Conservation (phyloP, 2,113 vertebrate genomes). For the Pollachius pollachius region DNA sequence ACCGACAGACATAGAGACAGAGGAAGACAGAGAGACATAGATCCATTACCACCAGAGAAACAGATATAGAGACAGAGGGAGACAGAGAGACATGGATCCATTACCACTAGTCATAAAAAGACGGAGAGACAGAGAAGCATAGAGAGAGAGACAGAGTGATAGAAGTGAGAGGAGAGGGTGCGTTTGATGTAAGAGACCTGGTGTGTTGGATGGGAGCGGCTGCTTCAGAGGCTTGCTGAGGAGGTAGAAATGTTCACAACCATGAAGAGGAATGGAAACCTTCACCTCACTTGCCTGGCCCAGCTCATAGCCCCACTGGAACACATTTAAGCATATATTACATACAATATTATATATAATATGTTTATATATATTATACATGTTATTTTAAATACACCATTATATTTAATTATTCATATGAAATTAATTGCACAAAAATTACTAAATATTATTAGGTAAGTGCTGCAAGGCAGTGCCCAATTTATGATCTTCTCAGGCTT, state of each 20-base stretch:
- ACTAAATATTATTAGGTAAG: too few relatives aligned
- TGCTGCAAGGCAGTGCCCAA: too few relatives aligned
- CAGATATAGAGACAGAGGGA: neutral
- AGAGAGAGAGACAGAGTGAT: too few relatives aligned
- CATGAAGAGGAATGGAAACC: constrained; percentile 91
- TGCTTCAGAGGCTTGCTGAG: constrained; percentile 87
- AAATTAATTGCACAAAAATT: too few relatives aligned
- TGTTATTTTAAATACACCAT: neutral
- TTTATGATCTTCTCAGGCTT: too few relatives aligned
- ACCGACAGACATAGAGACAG: constrained; percentile 3
- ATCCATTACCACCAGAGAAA: neutral
- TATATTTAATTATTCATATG: neutral
- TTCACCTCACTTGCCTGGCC: constrained; percentile 88
- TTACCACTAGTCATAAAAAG: neutral
- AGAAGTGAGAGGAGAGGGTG: neutral
- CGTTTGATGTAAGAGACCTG: constrained; percentile 74
- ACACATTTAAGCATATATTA: constrained; percentile 23
- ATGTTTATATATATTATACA: too few relatives aligned
- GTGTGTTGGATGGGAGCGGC: constrained; percentile 72
- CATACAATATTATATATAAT: neutral
- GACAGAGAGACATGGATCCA: constrained; percentile 3
- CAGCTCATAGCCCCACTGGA: constrained; percentile 95
- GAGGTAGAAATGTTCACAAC: constrained; percentile 98
- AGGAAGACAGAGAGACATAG: constrained; percentile 6
- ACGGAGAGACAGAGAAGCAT: constrained; percentile 1